phyloP scores from a whole-genome alignment of 2,797 vertebrate genomes.

The Varecia variegata region DNA sequence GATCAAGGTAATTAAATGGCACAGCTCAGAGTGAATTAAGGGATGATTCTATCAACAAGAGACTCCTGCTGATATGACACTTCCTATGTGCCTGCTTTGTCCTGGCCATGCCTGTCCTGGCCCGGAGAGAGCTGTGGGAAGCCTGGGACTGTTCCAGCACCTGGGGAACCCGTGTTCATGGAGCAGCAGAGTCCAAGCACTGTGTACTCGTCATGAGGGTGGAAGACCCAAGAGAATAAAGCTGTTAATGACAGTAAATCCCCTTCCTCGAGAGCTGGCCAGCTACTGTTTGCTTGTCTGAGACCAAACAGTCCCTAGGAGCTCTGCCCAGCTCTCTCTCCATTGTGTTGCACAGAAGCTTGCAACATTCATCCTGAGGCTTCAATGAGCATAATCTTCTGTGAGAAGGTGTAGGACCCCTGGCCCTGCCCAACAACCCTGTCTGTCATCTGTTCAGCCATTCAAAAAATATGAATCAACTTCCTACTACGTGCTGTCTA shows the following conservation, averaged over 20 bases:
- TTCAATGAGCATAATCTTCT: neutral
- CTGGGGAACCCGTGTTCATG: fast-evolving
- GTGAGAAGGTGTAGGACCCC: neutral
- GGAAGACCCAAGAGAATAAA: neutral
- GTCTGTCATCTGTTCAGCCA: neutral
- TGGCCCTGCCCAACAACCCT: neutral
- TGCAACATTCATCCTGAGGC: neutral
- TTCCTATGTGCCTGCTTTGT: neutral
- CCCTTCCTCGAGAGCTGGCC: neutral
- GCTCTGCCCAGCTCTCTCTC: neutral
- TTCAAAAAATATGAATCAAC: neutral
- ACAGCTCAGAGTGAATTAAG: slow-evolving; percentile 69
- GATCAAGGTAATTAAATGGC: slow-evolving; percentile 78
- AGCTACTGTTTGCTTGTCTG: neutral
- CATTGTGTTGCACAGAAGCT: neutral
- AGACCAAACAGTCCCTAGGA: neutral
- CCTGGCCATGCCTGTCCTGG: fast-evolving
- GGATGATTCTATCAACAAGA: slow-evolving; percentile 61
- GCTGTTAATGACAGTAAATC: neutral
- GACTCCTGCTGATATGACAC: slow-evolving; percentile 2
- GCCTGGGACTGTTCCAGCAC: neutral
- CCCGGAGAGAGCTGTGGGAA: neutral
- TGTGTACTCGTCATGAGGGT: neutral
- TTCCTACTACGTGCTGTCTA: fast-evolving
- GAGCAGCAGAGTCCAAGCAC: neutral